Conservation (phyloP, 2,113 vertebrate species). For the Burhinus oedicnemus region DNA sequence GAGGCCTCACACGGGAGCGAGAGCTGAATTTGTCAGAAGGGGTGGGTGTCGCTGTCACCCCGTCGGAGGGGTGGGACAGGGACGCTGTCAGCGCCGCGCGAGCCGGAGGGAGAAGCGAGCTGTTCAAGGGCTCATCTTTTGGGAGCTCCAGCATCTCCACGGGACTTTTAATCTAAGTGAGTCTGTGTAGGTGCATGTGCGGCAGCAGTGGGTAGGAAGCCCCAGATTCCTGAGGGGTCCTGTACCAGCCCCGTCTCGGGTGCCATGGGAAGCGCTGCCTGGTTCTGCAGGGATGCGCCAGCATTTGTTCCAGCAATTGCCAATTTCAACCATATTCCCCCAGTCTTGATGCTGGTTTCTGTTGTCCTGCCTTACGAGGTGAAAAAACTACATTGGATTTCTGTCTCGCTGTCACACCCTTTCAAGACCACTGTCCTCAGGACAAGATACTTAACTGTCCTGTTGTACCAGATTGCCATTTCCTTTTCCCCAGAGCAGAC, state of each 20-base stretch:
- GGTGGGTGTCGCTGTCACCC: background rate
- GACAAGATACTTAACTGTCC: background rate
- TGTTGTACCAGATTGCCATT: background rate
- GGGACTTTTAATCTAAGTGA: rapidly evolving
- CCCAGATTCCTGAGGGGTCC: background rate
- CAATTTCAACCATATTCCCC: rapidly evolving
- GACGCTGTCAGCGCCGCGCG: background rate
- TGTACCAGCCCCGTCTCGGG: background rate
- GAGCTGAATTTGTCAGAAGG: background rate
- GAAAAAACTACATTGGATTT: background rate
- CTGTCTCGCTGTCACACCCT: rapidly evolving
- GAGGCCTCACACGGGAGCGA: too few relatives aligned
- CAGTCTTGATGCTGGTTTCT: background rate
- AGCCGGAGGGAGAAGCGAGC: background rate
- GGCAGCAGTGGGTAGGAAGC: background rate
- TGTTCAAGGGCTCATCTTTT: rapidly evolving
- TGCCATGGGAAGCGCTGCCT: background rate
- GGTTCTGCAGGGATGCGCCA: background rate
- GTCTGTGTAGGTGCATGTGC: rapidly evolving
- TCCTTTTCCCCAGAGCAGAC: background rate
- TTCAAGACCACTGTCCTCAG: background rate
- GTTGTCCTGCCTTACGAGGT: background rate
- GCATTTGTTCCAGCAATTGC: background rate
- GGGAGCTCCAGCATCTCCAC: background rate
- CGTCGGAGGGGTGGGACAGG: background rate